Percentiles rank a stretch among this genome's conserved stretches.
Conservation (phyloP, 2,888 invertebrate species). For the Autographa gamma region DNA sequence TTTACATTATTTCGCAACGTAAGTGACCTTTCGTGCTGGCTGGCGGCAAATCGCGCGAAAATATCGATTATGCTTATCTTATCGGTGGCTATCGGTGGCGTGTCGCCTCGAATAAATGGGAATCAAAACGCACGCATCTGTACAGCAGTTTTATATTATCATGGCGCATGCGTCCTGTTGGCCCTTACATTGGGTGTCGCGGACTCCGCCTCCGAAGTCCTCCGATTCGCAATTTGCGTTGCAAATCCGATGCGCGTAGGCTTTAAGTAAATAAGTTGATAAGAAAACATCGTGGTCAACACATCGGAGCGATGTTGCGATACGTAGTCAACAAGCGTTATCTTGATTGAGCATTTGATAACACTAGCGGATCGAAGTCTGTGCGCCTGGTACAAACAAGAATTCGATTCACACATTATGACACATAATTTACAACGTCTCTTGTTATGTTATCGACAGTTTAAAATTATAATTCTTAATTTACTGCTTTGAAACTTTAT, state of each 20-base stretch:
- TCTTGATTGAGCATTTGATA: slow-evolving; percentile 24
- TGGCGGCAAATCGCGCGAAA: slow-evolving; percentile 84
- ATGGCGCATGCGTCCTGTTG: slow-evolving; percentile 79
- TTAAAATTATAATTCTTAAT: slow-evolving; percentile 34
- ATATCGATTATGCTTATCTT: slow-evolving; percentile 81
- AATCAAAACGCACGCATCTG: slow-evolving; percentile 76
- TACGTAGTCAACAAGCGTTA: slow-evolving; percentile 27
- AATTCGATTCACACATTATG: slow-evolving; percentile 25
- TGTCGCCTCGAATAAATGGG: slow-evolving; percentile 80
- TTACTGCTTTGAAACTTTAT: slow-evolving; percentile 18
- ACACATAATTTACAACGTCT: slow-evolving; percentile 8
- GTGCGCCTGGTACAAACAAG: slow-evolving; percentile 51
- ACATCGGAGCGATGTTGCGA: slow-evolving; percentile 15
- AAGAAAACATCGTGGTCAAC: slow-evolving; percentile 25
- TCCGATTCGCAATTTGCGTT: slow-evolving; percentile 70
- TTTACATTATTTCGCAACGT: slow-evolving; percentile 80
- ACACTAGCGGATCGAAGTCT: slow-evolving; percentile 30
- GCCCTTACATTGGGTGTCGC: slow-evolving; percentile 78
- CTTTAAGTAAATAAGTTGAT: slow-evolving; percentile 35
- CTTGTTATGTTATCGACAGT: slow-evolving; percentile 32
- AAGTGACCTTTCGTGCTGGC: slow-evolving; percentile 85
- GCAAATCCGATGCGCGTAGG: slow-evolving; percentile 58
- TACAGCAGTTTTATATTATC: slow-evolving; percentile 30
- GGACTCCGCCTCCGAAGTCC: slow-evolving; percentile 79
- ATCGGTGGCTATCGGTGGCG: slow-evolving; percentile 80